Percentiles rank a stretch among this genome's conserved stretches.
Evolutionary conservation across 2,797 vertebrate genomes (phyloP).

Genomic region (Anisognathus igniventris): DNA sequence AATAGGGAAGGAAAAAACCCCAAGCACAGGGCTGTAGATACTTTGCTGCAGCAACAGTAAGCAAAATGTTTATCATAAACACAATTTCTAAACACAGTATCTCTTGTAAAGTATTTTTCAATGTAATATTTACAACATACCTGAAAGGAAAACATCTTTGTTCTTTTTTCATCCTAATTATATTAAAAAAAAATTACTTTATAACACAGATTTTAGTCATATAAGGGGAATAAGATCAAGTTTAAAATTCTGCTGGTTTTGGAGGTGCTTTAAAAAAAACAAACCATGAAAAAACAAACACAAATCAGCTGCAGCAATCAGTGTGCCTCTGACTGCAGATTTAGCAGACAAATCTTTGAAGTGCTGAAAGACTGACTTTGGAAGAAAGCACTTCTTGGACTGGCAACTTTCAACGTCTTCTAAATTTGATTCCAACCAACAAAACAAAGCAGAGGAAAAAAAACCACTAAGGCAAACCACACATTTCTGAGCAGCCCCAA

Average conservation of each 20-base stretch:
- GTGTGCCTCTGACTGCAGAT: neutral
- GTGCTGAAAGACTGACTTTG: slow-evolving; percentile 36
- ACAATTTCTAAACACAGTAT: neutral
- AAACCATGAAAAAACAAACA: neutral
- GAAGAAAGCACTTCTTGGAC: slow-evolving; percentile 9
- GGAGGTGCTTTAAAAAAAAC: neutral
- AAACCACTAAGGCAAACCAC: slow-evolving; percentile 52
- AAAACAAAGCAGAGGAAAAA: slow-evolving; percentile 42
- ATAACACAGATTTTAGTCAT: neutral
- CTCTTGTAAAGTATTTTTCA: neutral
- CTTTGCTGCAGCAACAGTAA: neutral
- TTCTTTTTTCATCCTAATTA: neutral
- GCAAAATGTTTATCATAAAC: neutral
- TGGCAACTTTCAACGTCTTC: slow-evolving; percentile 36
- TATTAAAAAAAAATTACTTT: neutral
- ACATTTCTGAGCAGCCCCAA: slow-evolving; percentile 60
- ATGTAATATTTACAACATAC: neutral
- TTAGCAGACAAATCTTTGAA: slow-evolving; percentile 2
- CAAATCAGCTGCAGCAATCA: neutral
- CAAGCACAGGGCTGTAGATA: neutral
- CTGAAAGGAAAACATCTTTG: neutral
- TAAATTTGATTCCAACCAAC: slow-evolving; percentile 57
- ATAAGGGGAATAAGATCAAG: neutral
- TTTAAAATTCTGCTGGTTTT: neutral
- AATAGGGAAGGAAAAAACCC: neutral